Percentiles rank a stretch among this genome's conserved stretches.
phyloP scores from a whole-genome alignment of 37 sponge, comb jelly and placozoan genomes.

The Petrosia ficiformis region DNA sequence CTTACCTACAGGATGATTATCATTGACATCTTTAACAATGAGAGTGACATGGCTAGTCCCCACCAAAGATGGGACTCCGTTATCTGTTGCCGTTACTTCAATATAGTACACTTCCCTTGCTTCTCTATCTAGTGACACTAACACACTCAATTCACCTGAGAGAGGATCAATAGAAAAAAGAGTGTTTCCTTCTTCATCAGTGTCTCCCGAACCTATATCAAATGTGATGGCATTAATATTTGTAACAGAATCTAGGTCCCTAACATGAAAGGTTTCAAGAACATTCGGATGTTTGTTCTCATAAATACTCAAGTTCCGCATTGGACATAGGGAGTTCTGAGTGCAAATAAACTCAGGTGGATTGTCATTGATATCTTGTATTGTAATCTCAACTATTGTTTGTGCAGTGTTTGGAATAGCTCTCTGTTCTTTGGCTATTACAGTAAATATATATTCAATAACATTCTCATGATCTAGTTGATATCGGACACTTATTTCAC shows the following conservation, averaged over 20 bases:
- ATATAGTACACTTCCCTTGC: slow-evolving; percentile 25
- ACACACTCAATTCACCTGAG: slow-evolving; percentile 26
- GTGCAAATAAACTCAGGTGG: slow-evolving; percentile 33
- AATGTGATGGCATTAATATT: slow-evolving; percentile 28
- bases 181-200: background rate
- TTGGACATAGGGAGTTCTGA: background rate
- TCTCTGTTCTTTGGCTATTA: slow-evolving; percentile 23
- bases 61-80: slow-evolving; percentile 49
- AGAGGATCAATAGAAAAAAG: slow-evolving; percentile 25
- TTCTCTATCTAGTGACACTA: slow-evolving; percentile 43
- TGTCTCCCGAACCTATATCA: slow-evolving; percentile 34
- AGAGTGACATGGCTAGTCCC: slow-evolving; percentile 45
- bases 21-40: slow-evolving; percentile 55
- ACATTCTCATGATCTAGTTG: slow-evolving; percentile 42
- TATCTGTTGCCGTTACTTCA: slow-evolving; percentile 56
- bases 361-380: slow-evolving; percentile 66
- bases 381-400: slow-evolving; percentile 22
- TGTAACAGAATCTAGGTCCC: slow-evolving; percentile 51
- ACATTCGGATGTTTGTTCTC: slow-evolving; percentile 25
- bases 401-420: slow-evolving; percentile 2
- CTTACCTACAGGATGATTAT: slow-evolving; percentile 55
- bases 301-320: background rate
- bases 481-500: slow-evolving; percentile 16
- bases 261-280: slow-evolving; percentile 17
- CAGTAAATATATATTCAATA: slow-evolving; percentile 6